These are phyloP conservation scores for Synergus itoensis DNA, from an alignment of 2,888 invertebrate species.

Conservation along the genomic window DNA sequence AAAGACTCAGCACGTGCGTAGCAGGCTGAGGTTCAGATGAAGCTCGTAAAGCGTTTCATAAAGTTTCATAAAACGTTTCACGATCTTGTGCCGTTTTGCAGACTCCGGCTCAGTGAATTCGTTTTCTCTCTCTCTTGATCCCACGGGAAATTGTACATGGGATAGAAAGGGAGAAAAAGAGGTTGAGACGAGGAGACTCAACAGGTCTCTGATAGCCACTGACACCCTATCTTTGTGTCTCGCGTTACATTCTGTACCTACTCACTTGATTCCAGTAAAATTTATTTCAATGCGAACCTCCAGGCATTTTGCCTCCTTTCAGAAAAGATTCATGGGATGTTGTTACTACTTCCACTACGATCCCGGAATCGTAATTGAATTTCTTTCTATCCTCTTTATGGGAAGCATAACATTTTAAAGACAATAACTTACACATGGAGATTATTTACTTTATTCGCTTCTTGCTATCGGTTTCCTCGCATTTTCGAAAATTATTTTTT, in stretches of 20 bases:
- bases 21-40: conserved; percentile 43
- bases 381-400: conserved; percentile 7
- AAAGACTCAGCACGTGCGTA: conserved; percentile 42
- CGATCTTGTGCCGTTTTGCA: conserved; percentile 56
- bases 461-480: no score
- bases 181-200: conserved; percentile 41
- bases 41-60: conserved; percentile 73
- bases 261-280: conserved; percentile 42
- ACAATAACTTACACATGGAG: not conserved
- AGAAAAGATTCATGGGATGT: conserved; percentile 38
- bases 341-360: conserved; percentile 32
- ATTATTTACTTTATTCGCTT: conserved; percentile 40
- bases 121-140: conserved; percentile 40
- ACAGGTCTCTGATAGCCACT: conserved; percentile 41
- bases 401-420: not conserved
- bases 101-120: conserved; percentile 40
- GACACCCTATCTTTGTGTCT: conserved; percentile 42
- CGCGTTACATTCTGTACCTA: conserved; percentile 41
- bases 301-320: conserved; percentile 41
- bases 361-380: conserved; percentile 36
- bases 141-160: not conserved
- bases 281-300: conserved; percentile 40
- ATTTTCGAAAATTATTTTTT: no score
- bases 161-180: conserved; percentile 46
- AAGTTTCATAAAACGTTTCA: conserved; percentile 74